A percentile compares a stretch with the other conserved stretches of the same genome.
phyloP scores from a whole-genome alignment of 2,113 vertebrate species.

The Oplegnathus fasciatus region DNA sequence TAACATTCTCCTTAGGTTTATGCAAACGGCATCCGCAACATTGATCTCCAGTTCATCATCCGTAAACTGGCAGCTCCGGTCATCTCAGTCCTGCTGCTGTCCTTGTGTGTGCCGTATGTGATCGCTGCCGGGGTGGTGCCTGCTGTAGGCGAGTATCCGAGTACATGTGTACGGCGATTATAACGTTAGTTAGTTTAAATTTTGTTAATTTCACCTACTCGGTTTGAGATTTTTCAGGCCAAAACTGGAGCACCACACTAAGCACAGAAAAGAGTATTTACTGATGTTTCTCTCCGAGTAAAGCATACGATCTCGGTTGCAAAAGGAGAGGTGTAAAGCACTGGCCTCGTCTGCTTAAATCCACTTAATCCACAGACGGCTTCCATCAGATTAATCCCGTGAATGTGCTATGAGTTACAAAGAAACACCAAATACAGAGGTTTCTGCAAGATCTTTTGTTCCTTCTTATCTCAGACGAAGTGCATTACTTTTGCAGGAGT shows the following conservation, averaged over 20 bases:
- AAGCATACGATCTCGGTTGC: neutral
- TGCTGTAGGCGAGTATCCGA: conserved; percentile 87
- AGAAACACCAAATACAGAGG: neutral
- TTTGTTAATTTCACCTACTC: neutral
- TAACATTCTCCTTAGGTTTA: conserved; percentile 87
- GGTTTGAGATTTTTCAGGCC: neutral
- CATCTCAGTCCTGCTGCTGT: conserved; percentile 94
- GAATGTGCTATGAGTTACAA: neutral
- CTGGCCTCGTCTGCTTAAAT: neutral
- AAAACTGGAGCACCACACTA: neutral
- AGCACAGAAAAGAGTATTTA: too few relatives aligned
- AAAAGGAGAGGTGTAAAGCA: neutral
- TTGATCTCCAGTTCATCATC: conserved; percentile 98
- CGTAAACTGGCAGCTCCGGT: conserved; percentile 95
- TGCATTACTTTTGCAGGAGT: conserved; percentile 86
- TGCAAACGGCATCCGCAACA: conserved; percentile 98
- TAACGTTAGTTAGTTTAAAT: neutral
- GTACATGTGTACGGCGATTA: neutral
- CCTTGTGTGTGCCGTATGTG: conserved; percentile 95
- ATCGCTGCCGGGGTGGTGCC: conserved; percentile 94
- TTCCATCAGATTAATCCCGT: neutral
- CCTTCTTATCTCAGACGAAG: neutral
- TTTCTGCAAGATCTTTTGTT: neutral
- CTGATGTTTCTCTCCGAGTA: neutral
- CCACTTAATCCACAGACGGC: too few relatives aligned